Conservation (phyloP, 2,888 invertebrate genomes). For the Drosophila imparisetae region DNA sequence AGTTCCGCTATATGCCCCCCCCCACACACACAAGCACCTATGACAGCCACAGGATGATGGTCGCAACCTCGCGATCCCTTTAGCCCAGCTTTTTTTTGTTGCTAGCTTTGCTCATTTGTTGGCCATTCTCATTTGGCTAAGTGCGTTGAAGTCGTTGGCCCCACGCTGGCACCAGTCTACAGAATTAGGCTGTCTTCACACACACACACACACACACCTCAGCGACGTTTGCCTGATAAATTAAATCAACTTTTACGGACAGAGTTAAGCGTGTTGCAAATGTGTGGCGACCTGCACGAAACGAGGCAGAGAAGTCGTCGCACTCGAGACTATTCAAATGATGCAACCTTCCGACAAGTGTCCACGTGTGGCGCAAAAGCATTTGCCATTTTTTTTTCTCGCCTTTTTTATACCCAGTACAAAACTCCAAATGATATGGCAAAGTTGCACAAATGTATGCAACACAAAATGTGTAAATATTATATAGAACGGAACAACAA, state of each 20-base stretch:
- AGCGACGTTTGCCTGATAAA: slow-evolving; percentile 50
- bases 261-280: slow-evolving; percentile 36
- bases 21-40: slow-evolving; percentile 25
- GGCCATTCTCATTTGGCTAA: slow-evolving; percentile 79
- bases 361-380: slow-evolving; percentile 70
- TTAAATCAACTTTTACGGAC: slow-evolving; percentile 55
- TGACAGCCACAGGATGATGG: slow-evolving; percentile 54
- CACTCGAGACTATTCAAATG: slow-evolving; percentile 58
- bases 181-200: slow-evolving; percentile 66
- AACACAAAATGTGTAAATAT: neutral
- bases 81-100: neutral
- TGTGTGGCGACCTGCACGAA: slow-evolving; percentile 5
- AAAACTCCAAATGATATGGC: neutral
- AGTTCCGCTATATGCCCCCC: slow-evolving; percentile 28
- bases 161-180: slow-evolving; percentile 33
- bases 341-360: slow-evolving; percentile 52
- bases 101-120: slow-evolving; percentile 73
- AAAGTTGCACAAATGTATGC: neutral
- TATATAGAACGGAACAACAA: too few species aligned
- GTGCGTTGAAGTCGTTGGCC: slow-evolving; percentile 79
- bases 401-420: neutral
- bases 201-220: neutral
- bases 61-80: slow-evolving; percentile 24
- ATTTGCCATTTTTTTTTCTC: slow-evolving; percentile 49
- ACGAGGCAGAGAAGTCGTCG: slow-evolving; percentile 40